Conservation (phyloP, 2,113 vertebrate species). For the Mola mola region DNA sequence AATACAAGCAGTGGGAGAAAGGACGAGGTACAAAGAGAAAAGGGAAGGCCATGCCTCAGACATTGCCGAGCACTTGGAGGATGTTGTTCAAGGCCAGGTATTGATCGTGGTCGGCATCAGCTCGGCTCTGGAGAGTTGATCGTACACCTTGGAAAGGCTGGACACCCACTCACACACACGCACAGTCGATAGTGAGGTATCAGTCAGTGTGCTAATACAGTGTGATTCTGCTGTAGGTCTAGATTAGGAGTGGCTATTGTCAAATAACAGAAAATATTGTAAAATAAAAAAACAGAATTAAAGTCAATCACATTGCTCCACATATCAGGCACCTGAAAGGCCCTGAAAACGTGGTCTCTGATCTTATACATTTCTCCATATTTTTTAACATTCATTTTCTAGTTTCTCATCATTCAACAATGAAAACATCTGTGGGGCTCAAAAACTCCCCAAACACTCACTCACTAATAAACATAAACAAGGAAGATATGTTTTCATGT, state of each 20-base stretch:
- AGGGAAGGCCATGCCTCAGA: constrained; percentile 32
- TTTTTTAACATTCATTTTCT: too few species aligned
- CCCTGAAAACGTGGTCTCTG: too few species aligned
- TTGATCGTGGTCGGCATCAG: constrained; percentile 56
- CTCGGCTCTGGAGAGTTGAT: constrained; percentile 64
- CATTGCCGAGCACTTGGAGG: constrained; percentile 42
- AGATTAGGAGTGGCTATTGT: constrained; percentile 17
- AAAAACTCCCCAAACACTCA: too few species aligned
- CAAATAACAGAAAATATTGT: neutral
- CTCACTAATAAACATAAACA: too few species aligned
- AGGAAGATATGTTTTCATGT: too few species aligned
- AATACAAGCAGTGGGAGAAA: constrained; percentile 39
- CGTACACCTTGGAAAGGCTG: constrained; percentile 49
- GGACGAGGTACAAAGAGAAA: constrained; percentile 36
- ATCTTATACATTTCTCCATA: too few species aligned
- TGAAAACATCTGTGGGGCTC: too few species aligned
- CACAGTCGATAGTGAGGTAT: constrained; percentile 50
- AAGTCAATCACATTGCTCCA: too few species aligned
- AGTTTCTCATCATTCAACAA: too few species aligned
- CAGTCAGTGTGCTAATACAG: constrained; percentile 48
- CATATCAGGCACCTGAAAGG: too few species aligned
- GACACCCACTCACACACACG: constrained; percentile 4
- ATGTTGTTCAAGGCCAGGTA: constrained; percentile 54
- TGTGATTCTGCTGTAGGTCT: constrained; percentile 6
- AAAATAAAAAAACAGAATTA: neutral